phyloP scores from a whole-genome alignment of 1,140 invertebrate species.

The Semibalanus balanoides region DNA sequence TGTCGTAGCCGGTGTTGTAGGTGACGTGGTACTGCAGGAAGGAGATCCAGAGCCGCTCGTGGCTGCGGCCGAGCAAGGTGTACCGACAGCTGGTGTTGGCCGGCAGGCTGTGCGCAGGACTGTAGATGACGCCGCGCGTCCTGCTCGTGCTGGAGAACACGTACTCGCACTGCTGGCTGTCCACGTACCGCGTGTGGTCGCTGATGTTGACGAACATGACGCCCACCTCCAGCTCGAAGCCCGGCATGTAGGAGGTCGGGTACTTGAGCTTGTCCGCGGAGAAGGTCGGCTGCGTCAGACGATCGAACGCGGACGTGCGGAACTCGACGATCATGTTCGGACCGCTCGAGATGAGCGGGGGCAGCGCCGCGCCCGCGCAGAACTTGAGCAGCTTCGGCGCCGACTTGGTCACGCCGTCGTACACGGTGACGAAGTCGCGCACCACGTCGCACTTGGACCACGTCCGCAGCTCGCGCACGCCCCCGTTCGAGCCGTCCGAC shows the following conservation, averaged over 20 bases:
- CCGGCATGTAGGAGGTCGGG: constrained; percentile 35
- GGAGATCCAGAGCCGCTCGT: constrained; percentile 21
- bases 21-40: constrained; percentile 21
- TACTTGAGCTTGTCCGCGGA: background rate
- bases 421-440: constrained; percentile 73
- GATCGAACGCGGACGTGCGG: constrained; percentile 75
- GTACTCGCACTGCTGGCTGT: background rate
- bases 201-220: constrained; percentile 41
- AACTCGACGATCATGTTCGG: constrained; percentile 75
- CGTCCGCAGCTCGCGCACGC: constrained; percentile 31
- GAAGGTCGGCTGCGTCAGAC: constrained; percentile 38
- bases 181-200: background rate
- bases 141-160: background rate
- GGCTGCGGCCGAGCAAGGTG: constrained; percentile 17
- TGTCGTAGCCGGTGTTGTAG: constrained; percentile 11
- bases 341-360: constrained; percentile 67
- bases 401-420: constrained; percentile 74
- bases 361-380: constrained; percentile 68
- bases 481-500: constrained; percentile 16
- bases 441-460: constrained; percentile 76
- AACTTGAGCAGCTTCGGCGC: constrained; percentile 77
- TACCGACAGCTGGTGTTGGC: constrained; percentile 20
- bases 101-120: constrained; percentile 20
- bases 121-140: background rate
- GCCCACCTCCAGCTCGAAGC: constrained; percentile 73